These are phyloP conservation scores for Pterophyllum scalare DNA, from an alignment of 2,113 vertebrate genomes.

Conservation along the genomic window DNA sequence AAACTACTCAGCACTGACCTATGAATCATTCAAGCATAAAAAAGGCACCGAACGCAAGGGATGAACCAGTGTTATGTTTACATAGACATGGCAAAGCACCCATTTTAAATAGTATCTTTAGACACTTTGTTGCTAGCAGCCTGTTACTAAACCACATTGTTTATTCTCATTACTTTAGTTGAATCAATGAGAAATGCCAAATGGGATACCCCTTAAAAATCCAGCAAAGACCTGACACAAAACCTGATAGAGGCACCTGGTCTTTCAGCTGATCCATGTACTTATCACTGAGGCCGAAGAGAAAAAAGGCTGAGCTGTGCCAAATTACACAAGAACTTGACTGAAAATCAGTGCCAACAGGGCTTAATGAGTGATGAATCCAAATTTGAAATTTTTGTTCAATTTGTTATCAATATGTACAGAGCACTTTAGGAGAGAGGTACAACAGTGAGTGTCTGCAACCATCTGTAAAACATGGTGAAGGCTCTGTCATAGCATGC, in stretches of 20 bases:
- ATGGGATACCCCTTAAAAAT: background rate
- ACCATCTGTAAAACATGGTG: background rate
- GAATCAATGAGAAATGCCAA: background rate
- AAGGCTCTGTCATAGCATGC: background rate
- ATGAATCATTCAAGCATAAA: background rate
- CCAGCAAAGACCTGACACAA: no score
- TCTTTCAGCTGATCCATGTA: no score
- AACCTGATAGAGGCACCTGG: no score
- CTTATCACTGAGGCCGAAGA: background rate
- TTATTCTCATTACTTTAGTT: no score
- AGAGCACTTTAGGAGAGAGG: background rate
- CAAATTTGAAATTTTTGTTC: background rate
- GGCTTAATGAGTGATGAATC: background rate
- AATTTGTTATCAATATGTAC: background rate
- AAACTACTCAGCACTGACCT: background rate
- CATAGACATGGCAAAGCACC: background rate
- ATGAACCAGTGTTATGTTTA: background rate
- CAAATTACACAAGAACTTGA: background rate
- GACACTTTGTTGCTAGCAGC: background rate
- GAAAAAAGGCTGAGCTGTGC: background rate
- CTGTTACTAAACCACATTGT: background rate
- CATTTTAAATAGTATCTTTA: background rate
- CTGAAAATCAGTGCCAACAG: background rate
- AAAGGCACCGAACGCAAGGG: background rate
- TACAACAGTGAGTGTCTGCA: background rate